Evolutionary conservation across 2,797 vertebrate species (phyloP).

Genomic region (Danio aesculapii): DNA sequence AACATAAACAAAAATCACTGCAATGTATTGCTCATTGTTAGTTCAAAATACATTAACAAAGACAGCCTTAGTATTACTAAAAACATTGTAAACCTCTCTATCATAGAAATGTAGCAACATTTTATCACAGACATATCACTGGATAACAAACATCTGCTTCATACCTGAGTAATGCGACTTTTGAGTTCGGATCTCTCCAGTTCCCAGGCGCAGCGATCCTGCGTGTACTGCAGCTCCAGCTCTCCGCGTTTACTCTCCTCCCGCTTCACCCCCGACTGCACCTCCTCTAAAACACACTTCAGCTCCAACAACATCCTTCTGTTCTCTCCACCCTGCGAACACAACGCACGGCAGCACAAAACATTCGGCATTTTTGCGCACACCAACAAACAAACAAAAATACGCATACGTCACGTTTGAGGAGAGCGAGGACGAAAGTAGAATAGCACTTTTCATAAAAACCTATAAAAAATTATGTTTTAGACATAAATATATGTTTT

Average conservation of each 20-base stretch:
- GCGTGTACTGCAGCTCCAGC: constrained; percentile 79
- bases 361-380: not conserved
- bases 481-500: no score
- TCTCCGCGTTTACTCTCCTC: constrained; percentile 78
- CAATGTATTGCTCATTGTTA: no score
- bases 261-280: constrained; percentile 78
- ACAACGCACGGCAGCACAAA: constrained; percentile 4
- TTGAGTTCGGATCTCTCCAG: constrained; percentile 80
- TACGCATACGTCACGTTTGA: no score
- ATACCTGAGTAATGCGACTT: constrained; percentile 80
- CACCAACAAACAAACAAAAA: no score
- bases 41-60: no score
- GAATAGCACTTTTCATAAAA: no score
- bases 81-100: no score
- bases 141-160: not conserved
- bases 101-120: no score
- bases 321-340: constrained; percentile 78
- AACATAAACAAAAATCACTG: no score
- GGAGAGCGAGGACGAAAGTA: no score
- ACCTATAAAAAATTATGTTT: no score
- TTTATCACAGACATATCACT: not conserved
- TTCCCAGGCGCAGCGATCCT: constrained; percentile 79
- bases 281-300: constrained; percentile 77
- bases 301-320: constrained; percentile 78
- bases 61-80: no score